Evolutionary conservation across 2,797 vertebrate genomes (phyloP).

Genomic region (Synaphobranchus kaupii): DNA sequence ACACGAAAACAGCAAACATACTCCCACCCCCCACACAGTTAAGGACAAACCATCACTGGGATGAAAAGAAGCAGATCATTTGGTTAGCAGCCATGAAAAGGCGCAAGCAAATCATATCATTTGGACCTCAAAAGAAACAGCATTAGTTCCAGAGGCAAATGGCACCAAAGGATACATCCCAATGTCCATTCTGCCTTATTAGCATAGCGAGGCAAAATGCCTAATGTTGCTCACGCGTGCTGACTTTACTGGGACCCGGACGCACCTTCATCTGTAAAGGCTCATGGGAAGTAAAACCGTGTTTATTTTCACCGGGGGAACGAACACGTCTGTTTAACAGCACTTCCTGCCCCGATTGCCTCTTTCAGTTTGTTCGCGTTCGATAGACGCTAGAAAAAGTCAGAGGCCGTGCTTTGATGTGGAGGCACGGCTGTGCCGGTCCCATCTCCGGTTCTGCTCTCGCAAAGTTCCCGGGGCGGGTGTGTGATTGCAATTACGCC

Average conservation of each 20-base stretch:
- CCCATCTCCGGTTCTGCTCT: not conserved
- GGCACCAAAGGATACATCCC: not conserved
- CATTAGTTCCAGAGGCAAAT: not conserved
- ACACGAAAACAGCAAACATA: not conserved
- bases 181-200: not conserved
- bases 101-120: not conserved
- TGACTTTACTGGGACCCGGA: not conserved
- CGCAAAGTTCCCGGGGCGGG: not conserved
- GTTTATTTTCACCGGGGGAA: not conserved
- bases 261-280: not conserved
- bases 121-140: not conserved
- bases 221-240: not conserved
- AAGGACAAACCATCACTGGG: conserved; percentile 54
- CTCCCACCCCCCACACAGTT: conserved; percentile 16
- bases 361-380: not conserved
- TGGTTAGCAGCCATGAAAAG: conserved; percentile 43
- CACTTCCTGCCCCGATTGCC: not conserved
- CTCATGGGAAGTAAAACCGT: not conserved
- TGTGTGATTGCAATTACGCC: not conserved
- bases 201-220: no score
- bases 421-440: not conserved
- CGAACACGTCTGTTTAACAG: not conserved
- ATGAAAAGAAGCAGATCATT: conserved; percentile 46
- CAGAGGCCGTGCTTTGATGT: conserved; percentile 1
- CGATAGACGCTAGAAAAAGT: not conserved